Evolutionary conservation across 2,797 vertebrate species (phyloP).

Genomic region (Danio albolineatus): DNA sequence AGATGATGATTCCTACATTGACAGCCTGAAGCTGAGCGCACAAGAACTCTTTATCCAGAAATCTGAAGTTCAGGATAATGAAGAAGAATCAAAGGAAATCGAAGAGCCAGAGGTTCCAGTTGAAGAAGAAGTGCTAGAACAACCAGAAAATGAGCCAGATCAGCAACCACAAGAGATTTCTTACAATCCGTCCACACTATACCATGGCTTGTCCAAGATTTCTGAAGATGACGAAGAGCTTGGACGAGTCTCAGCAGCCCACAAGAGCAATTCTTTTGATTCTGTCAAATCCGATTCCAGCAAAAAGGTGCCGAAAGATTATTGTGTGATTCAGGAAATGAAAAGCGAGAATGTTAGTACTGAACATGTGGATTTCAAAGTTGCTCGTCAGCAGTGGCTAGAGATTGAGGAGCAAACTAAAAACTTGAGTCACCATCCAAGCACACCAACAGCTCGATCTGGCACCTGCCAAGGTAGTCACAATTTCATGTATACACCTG

Average conservation of each 20-base stretch:
- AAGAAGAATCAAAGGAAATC: constrained; percentile 60
- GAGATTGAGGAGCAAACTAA: constrained; percentile 83
- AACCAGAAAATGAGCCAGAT: constrained; percentile 66
- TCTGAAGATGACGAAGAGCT: constrained; percentile 80
- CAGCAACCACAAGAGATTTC: constrained; percentile 71
- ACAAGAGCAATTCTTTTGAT: constrained; percentile 54
- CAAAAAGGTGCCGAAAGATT: constrained; percentile 83
- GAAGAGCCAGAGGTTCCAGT: constrained; percentile 65
- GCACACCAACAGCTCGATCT: constrained; percentile 43
- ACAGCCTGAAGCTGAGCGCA: constrained; percentile 78
- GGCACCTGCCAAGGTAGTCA: constrained; percentile 75
- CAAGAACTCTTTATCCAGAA: constrained; percentile 84
- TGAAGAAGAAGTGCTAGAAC: constrained; percentile 72
- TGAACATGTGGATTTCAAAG: constrained; percentile 82
- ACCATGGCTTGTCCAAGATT: constrained; percentile 78
- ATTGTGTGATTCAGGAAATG: constrained; percentile 84
- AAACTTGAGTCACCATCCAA: constrained; percentile 70
- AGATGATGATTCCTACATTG: constrained; percentile 83
- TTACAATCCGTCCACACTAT: constrained; percentile 70
- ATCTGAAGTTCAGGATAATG: constrained; percentile 66
- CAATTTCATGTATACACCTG: constrained; percentile 83
- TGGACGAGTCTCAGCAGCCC: constrained; percentile 66
- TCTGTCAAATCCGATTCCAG: constrained; percentile 62
- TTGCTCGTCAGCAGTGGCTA: constrained; percentile 82
- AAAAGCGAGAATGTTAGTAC: constrained; percentile 83